phyloP scores from a whole-genome alignment of 2,888 invertebrate species.

The Gerris lacustris region DNA sequence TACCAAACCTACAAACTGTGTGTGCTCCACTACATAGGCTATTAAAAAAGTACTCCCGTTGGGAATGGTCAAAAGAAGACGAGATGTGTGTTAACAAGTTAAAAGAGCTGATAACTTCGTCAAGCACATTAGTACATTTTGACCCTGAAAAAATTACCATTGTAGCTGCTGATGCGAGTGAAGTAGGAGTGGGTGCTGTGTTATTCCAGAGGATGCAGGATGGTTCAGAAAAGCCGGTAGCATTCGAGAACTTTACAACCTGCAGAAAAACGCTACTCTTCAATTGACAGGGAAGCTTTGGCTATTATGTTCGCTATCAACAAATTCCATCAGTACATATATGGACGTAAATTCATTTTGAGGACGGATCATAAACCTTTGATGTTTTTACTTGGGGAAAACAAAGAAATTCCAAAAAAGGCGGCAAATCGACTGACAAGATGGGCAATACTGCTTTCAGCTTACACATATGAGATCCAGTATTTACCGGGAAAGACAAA shows the following conservation, averaged over 20 bases:
- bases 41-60: conserved; percentile 4
- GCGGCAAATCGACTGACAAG: conserved; percentile 9
- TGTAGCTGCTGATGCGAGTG: no score
- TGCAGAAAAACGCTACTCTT: conserved; percentile 12
- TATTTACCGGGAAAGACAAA: conserved; percentile 10
- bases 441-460: conserved; percentile 11
- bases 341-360: conserved; percentile 12
- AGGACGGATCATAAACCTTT: conserved; percentile 13
- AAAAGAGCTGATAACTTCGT: neutral
- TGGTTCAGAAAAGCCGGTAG: conserved; percentile 10
- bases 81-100: conserved; percentile 5
- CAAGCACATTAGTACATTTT: no score
- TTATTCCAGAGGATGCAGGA: no score
- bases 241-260: conserved; percentile 1
- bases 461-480: conserved; percentile 11
- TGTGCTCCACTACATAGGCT: conserved; percentile 2
- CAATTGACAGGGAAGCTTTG: conserved; percentile 13
- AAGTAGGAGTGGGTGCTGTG: no score
- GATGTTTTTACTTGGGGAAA: conserved; percentile 2
- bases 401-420: neutral
- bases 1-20: conserved; percentile 2
- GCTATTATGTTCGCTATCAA: conserved; percentile 8
- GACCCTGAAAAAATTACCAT: no score
- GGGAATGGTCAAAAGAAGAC: conserved; percentile 6
- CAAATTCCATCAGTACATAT: conserved; percentile 10